Conservation (phyloP, 2,113 vertebrate genomes). For the Pseudorhombus dupliciocellatus region DNA sequence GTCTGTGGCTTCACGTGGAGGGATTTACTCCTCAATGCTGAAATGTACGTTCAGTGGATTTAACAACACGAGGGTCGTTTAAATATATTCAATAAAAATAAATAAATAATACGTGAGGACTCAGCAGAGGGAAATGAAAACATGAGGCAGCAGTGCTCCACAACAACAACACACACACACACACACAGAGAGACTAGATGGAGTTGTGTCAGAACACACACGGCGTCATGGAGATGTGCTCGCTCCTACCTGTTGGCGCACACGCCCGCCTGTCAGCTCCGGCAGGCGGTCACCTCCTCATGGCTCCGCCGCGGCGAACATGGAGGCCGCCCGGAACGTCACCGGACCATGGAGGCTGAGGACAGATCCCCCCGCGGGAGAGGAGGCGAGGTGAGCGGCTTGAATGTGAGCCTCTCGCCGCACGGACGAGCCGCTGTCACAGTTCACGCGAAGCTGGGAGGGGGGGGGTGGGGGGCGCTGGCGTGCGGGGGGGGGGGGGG, state of each 20-base stretch:
- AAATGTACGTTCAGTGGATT: not conserved
- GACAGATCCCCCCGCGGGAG: not conserved
- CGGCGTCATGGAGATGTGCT: not conserved
- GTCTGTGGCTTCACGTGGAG: not conserved
- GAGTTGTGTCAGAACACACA: not conserved
- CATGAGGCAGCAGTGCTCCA: not conserved
- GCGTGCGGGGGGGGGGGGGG: not conserved
- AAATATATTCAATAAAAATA: too few species aligned
- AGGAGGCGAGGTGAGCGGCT: not conserved
- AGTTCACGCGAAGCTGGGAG: slow-evolving; percentile 3
- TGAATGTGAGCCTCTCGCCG: not conserved
- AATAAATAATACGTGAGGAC: not conserved
- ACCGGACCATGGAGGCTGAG: not conserved
- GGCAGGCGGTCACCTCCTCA: slow-evolving; percentile 58
- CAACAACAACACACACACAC: not conserved
- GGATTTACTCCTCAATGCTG: not conserved
- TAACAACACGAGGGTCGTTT: not conserved
- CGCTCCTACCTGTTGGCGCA: slow-evolving; percentile 60
- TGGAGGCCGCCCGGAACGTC: slow-evolving; percentile 43
- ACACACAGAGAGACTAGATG: too few species aligned
- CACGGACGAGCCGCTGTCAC: not conserved
- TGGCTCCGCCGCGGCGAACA: slow-evolving; percentile 33
- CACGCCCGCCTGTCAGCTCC: slow-evolving; percentile 57
- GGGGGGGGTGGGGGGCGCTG: not conserved
- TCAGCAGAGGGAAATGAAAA: not conserved